Conservation (phyloP, 2,888 invertebrate genomes). For the Mimumesa dahlbomi region DNA sequence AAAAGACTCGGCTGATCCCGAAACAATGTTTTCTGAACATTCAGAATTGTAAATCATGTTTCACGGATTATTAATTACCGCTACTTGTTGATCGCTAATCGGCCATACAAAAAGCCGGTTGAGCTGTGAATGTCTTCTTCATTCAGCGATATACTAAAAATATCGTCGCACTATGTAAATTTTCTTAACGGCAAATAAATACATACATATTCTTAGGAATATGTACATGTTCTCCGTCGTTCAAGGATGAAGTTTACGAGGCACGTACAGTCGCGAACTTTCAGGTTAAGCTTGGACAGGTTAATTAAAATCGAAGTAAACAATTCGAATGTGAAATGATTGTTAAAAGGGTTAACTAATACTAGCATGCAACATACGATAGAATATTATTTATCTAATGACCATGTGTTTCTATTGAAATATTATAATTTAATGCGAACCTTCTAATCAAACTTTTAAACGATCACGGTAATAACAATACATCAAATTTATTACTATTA, state of each 20-base stretch:
- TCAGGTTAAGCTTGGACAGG: not conserved
- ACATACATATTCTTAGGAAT: no score
- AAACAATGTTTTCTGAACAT: not conserved
- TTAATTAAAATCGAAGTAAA: not conserved
- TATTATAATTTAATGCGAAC: no score
- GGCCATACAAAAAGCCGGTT: not conserved
- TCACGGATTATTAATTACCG: conserved; percentile 4
- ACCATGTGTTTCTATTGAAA: no score
- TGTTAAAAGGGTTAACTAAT: no score
- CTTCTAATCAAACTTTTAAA: no score
- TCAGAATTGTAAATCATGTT: not conserved
- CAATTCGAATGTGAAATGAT: no score
- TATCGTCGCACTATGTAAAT: not conserved
- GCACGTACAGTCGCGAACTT: not conserved
- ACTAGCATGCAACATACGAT: no score
- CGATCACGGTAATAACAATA: no score
- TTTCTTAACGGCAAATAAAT: not conserved
- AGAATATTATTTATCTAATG: no score
- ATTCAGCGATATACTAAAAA: not conserved
- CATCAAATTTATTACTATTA: no score
- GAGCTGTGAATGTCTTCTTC: not conserved
- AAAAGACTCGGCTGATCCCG: not conserved
- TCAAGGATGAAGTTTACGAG: not conserved
- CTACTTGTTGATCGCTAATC: conserved; percentile 11
- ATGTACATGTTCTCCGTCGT: not conserved